A percentile compares a stretch with the other conserved stretches of the same genome.
Evolutionary conservation across 1,140 invertebrate genomes (phyloP).

Genomic region (Rhagoletis zephyria): DNA sequence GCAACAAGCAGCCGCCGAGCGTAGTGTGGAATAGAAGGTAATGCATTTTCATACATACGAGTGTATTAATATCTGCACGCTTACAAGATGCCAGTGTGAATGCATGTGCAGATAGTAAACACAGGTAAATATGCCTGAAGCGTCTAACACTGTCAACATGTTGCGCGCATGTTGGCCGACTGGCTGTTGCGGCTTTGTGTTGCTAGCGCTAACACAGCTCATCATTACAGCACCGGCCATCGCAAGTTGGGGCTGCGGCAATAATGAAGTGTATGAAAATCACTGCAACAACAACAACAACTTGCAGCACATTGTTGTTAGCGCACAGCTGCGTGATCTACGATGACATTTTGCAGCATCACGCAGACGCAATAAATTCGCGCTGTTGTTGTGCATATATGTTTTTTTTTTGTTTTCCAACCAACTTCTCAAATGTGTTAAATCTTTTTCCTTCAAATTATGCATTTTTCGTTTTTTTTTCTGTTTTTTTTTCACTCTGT

Average conservation of each 20-base stretch:
- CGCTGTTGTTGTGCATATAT: background rate
- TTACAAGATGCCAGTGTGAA: background rate
- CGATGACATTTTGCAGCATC: constrained; percentile 51
- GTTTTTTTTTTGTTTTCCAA: background rate
- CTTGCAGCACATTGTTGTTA: background rate
- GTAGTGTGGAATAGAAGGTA: background rate
- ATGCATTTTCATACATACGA: background rate
- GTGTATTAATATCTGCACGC: background rate
- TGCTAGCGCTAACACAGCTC: background rate
- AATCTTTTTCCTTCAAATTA: background rate
- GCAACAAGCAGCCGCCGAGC: background rate
- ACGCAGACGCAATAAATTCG: constrained; percentile 52
- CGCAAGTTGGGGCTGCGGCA: background rate
- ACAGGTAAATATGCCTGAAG: constrained; percentile 13
- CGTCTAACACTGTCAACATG: constrained; percentile 17
- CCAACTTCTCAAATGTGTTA: constrained; percentile 11
- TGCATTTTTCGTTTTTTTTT: constrained; percentile 11
- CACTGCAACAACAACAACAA: background rate
- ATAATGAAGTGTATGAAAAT: background rate
- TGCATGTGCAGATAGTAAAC: background rate
- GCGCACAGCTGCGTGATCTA: constrained; percentile 48
- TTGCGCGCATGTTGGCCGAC: background rate
- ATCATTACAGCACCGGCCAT: background rate
- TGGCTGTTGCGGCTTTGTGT: background rate
- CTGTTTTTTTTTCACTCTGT: background rate